Evolutionary conservation across 2,888 invertebrate species (phyloP).

Genomic region (Dilophus febrilis): DNA sequence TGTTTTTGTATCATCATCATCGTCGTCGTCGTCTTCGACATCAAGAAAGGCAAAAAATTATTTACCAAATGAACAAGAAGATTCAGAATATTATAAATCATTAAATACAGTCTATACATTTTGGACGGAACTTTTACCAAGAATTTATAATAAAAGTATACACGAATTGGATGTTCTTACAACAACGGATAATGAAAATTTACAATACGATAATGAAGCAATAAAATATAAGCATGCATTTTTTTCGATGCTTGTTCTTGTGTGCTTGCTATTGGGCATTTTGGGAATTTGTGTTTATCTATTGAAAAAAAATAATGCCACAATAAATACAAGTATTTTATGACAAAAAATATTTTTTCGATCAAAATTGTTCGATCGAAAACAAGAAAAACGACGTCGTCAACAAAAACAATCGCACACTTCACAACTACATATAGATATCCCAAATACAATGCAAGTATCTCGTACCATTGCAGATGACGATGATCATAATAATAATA

Average conservation of each 20-base stretch:
- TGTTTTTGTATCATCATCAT: no score
- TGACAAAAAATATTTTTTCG: conserved; percentile 29
- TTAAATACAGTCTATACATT: conserved; percentile 25
- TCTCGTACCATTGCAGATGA: neutral
- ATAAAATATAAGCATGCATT: conserved; percentile 28
- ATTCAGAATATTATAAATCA: conserved; percentile 19
- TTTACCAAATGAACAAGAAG: neutral
- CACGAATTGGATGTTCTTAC: neutral
- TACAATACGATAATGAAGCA: neutral
- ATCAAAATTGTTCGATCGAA: conserved; percentile 15
- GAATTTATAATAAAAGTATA: conserved; percentile 6
- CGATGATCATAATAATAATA: neutral
- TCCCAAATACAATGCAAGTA: neutral
- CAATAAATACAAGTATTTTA: conserved; percentile 12
- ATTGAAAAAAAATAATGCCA: conserved; percentile 20
- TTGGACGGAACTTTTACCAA: conserved; percentile 24
- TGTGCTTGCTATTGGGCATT: conserved; percentile 22
- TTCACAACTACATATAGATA: no score
- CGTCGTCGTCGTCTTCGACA: no score
- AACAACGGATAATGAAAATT: neutral
- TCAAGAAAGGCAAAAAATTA: conserved; percentile 8
- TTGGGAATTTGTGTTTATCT: conserved; percentile 27
- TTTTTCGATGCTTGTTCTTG: conserved; percentile 25
- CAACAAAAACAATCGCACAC: no score
- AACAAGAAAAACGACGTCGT: neutral